A percentile compares a stretch with the other conserved stretches of the same genome.
Evolutionary conservation across 2,113 vertebrate species (phyloP).

Genomic region (Varanus salvator): DNA sequence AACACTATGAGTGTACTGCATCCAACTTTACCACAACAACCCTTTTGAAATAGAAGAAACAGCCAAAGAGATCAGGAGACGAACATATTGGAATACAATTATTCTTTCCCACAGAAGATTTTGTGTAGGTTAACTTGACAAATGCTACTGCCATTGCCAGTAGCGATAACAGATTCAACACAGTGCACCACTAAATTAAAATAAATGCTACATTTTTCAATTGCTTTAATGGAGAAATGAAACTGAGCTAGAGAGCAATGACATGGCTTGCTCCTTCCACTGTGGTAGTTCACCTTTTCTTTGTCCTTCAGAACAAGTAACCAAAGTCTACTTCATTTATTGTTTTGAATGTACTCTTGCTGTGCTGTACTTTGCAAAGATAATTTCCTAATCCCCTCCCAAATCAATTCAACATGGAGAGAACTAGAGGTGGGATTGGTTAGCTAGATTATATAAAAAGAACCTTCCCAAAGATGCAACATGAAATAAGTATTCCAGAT

Average conservation of each 20-base stretch:
- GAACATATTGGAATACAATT: background rate
- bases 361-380: background rate
- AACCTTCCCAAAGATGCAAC: background rate
- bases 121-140: constrained; percentile 46
- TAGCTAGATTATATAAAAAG: background rate
- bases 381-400: background rate
- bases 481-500: background rate
- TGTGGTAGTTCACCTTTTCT: constrained; percentile 17
- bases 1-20: background rate
- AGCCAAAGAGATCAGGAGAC: background rate
- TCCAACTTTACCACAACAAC: background rate
- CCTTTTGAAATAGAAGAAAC: background rate
- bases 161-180: constrained; percentile 46
- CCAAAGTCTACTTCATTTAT: background rate
- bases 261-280: background rate
- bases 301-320: constrained; percentile 42
- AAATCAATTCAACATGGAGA: background rate
- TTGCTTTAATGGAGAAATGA: background rate
- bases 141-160: constrained; percentile 48
- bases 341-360: background rate
- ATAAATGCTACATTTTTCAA: constrained; percentile 46
- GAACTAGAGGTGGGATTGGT: background rate
- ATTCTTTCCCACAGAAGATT: constrained; percentile 23
- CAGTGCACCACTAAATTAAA: constrained; percentile 47
- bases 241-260: constrained; percentile 18